Percentiles rank a stretch among this genome's conserved stretches.
Conservation (phyloP, 2,797 vertebrate species). For the Notoglanidium macrostoma region DNA sequence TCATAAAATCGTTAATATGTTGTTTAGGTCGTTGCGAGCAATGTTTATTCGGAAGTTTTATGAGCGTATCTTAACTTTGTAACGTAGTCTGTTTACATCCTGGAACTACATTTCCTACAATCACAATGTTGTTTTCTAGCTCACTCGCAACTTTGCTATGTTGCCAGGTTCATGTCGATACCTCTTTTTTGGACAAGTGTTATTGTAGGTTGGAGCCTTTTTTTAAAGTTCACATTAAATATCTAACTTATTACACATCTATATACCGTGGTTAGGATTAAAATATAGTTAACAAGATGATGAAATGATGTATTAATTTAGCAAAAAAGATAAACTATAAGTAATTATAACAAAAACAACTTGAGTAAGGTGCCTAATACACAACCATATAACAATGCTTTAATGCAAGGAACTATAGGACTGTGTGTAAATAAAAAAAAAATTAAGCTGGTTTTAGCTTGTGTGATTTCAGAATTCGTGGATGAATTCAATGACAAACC, state of each 20-base stretch:
- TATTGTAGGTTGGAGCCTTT: neutral
- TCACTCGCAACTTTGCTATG: neutral
- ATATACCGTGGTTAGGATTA: neutral
- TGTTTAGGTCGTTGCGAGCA: neutral
- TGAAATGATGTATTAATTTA: neutral
- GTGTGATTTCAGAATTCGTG: neutral
- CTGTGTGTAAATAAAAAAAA: neutral
- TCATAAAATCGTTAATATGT: neutral
- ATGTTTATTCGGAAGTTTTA: neutral
- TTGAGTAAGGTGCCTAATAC: neutral
- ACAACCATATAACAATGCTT: neutral
- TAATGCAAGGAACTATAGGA: neutral
- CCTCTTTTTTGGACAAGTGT: neutral
- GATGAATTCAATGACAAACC: neutral
- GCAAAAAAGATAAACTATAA: neutral
- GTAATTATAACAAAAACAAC: no score
- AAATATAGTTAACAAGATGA: neutral
- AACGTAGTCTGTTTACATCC: neutral
- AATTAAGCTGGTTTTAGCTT: neutral
- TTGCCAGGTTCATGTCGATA: neutral
- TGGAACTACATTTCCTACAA: slow-evolving; percentile 55
- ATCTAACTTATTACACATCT: neutral
- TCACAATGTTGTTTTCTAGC: slow-evolving; percentile 20
- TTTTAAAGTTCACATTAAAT: neutral
- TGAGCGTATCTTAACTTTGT: neutral